These are phyloP conservation scores for Vultur gryphus DNA, from an alignment of 2,797 vertebrate genomes.

Conservation along the genomic window DNA sequence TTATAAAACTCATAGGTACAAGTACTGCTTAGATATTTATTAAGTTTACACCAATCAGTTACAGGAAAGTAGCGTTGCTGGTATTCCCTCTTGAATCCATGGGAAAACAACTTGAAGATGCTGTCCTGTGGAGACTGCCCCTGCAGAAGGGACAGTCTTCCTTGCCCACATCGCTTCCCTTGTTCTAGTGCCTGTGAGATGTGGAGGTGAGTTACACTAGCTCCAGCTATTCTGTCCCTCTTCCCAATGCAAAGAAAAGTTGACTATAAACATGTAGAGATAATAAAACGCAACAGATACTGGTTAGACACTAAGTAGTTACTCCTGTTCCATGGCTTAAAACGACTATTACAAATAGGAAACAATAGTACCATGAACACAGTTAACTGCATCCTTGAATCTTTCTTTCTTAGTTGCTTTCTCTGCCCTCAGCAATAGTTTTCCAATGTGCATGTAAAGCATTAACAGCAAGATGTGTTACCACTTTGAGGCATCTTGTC, in stretches of 20 bases:
- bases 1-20: conserved; percentile 31
- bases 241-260: conserved; percentile 46
- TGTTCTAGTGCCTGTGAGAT: background rate
- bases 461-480: background rate
- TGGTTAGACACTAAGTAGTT: conserved; percentile 5
- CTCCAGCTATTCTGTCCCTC: conserved; percentile 9
- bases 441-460: background rate
- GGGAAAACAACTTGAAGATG: conserved; percentile 11
- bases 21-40: conserved; percentile 63
- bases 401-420: background rate
- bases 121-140: background rate
- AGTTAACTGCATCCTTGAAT: background rate
- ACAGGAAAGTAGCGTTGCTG: conserved; percentile 58
- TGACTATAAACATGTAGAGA: conserved; percentile 3
- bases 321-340: conserved; percentile 31
- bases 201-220: background rate
- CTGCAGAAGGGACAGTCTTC: background rate
- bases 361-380: background rate
- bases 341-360: background rate
- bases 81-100: conserved; percentile 41
- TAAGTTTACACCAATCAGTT: conserved; percentile 58
- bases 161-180: background rate
- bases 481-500: background rate
- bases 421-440: background rate
- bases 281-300: conserved; percentile 38